These are phyloP conservation scores for Tetramorium alpestre DNA, from an alignment of 1,140 invertebrate genomes.

Conservation along the genomic window DNA sequence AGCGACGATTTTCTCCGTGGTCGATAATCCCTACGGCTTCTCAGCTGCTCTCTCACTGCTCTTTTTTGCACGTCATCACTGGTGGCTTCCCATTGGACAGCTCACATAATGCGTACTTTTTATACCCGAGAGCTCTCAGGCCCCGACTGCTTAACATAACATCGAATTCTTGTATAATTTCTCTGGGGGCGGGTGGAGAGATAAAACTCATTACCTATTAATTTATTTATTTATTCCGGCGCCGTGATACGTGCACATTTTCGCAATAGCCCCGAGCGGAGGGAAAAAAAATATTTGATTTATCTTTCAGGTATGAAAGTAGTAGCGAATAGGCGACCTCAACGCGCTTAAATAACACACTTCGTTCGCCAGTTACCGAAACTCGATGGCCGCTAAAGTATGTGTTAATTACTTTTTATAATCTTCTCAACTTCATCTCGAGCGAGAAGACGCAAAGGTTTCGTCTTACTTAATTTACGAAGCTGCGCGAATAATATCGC, in stretches of 20 bases:
- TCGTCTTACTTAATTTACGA: background rate
- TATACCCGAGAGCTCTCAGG: conserved; percentile 51
- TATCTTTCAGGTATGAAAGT: background rate
- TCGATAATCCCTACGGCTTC: conserved; percentile 59
- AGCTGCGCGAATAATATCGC: background rate
- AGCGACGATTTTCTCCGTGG: conserved; percentile 52
- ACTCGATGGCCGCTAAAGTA: conserved; percentile 3
- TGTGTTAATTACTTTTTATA: conserved; percentile 21
- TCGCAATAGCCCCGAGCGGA: background rate
- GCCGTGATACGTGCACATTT: conserved; percentile 7
- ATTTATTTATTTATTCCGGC: conserved; percentile 67
- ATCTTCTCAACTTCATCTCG: conserved; percentile 2
- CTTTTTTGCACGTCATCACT: conserved; percentile 50
- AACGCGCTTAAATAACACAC: background rate
- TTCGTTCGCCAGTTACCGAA: background rate
- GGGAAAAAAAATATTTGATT: background rate
- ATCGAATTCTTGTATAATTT: conserved; percentile 66
- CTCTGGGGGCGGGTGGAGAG: background rate
- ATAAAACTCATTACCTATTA: conserved; percentile 71
- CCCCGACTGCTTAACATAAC: conserved; percentile 47
- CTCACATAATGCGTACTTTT: conserved; percentile 72
- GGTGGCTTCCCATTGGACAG: conserved; percentile 63
- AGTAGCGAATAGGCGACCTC: background rate
- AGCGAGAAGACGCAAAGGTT: background rate
- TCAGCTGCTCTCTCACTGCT: conserved; percentile 12